Base-by-base conservation (phyloP, 2,113 vertebrate species). In the Origma solitaria region DNA sequence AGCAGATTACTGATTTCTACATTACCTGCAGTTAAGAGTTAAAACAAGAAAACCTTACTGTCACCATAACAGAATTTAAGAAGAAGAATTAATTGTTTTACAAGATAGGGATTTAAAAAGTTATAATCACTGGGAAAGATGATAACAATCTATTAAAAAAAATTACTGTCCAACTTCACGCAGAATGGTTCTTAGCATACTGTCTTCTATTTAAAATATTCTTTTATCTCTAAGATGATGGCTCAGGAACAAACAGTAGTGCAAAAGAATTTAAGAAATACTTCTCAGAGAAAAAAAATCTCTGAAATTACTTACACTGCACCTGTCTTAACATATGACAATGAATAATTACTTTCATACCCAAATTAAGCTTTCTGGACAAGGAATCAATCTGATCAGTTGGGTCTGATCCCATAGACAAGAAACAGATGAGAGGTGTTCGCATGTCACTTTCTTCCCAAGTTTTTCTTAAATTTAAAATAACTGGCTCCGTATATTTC, bases 321-420 rank as follows among this genome's bases (percentile, higher is more conserved):
- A 19, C 38, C 75, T 62, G 53, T 71, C 47, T 70, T 75, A 86
- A 60, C 13, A 45, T 17, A 75, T 7, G 27, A 78, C 6, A 79
- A 70, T 24, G 16, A 90, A 73, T 61, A 86, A 86, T 57, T 73
- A 45, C 24, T 82, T 84, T 89, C 97, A 57, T 98, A 98, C 98
- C 97, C n/a, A 98, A 91, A 88, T 97, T 94, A 90, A 98, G 97
- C 65, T 98, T 98, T 79, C 97, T 98, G 71, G 97, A 97, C 93
- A 98, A 51, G 3, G 96, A 98, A 20, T 97, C 96, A 65, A 98
- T 98, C 78, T 98, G 98, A 82, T 70, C 91, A 37, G 97, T 98
- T 82, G 98, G 98, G 61, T 98, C 98, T 13, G 98, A 98, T 44
- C 98, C 98, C 98, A 98, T 97, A 58, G 98, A 98, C 58, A 98